These are phyloP conservation scores for Coptodon rendalli DNA, from an alignment of 2,113 vertebrate genomes.

Conservation along the genomic window DNA sequence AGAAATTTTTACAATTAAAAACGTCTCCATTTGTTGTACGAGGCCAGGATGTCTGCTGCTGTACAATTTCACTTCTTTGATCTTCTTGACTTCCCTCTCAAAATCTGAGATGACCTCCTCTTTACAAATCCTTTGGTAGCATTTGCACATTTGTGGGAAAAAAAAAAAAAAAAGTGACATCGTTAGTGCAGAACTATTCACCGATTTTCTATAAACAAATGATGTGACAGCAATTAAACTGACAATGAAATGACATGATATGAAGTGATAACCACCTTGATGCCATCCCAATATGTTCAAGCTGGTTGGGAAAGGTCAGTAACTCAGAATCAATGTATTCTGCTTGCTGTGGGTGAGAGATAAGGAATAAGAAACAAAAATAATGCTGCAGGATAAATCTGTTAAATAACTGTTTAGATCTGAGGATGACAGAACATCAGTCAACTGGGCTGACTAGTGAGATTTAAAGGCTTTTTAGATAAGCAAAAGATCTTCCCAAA, in stretches of 20 bases:
- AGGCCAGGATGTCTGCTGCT: constrained; percentile 49
- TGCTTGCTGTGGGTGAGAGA: constrained; percentile 58
- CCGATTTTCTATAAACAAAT: background rate
- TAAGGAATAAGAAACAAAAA: background rate
- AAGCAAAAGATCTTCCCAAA: background rate
- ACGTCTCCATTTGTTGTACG: constrained; percentile 58
- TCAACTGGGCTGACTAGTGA: background rate
- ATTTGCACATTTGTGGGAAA: background rate
- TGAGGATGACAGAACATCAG: background rate
- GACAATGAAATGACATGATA: background rate
- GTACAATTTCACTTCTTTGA: constrained; percentile 59
- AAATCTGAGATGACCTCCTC: constrained; percentile 69
- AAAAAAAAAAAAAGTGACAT: background rate
- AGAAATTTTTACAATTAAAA: constrained; percentile 52
- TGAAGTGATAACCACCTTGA: constrained; percentile 46
- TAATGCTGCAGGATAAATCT: background rate
- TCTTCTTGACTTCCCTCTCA: constrained; percentile 58
- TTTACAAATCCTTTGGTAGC: constrained; percentile 61
- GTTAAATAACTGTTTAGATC: background rate
- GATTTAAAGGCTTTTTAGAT: background rate
- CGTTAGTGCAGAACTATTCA: background rate
- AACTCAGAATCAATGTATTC: constrained; percentile 63
- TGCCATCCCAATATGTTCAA: constrained; percentile 64
- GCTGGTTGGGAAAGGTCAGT: constrained; percentile 64
- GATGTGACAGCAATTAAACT: background rate